Evolutionary conservation across 1,140 invertebrate genomes (phyloP), one percentile per base, ranked within the genome.

Genomic region (Liolophura sinensis): DNA sequence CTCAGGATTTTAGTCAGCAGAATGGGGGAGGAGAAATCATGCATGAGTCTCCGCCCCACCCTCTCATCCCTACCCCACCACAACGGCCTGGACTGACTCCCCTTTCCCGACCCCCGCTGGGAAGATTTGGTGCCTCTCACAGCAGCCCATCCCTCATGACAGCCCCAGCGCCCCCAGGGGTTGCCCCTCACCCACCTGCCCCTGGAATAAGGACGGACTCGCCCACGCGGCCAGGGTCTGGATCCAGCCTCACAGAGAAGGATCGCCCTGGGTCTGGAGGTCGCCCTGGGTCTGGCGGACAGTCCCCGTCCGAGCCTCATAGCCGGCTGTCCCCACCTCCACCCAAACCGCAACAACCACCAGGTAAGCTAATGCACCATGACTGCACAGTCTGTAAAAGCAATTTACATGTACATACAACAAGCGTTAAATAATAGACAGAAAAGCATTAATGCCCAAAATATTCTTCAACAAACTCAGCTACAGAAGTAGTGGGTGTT

Each of bases 341-440:
- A 25, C 75, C 73, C 27, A 68, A 65, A 4, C 61, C 61, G n/a
- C 69, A 27, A n/a, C 67, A 67, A 61, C 75, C 74, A 12, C 78
- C 78, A 70, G 76, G 78, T 76, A 56, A 31, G 61, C 40, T 11
- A 40, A 24, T 50, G 31, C 46, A 16, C 46, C 58, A 46, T 47
- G 31, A n/a, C 0, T 55, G 12, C 31, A 40, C 31, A 40, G 31
- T 40, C 31, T 40, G 3, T 40, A 40, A 40, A 40, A 40, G 31
- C 9, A 40, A 40, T n/a, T n/a, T n/a, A n/a, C n/a, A n/a, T n/a
- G n/a, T n/a, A n/a, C n/a, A n/a, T n/a, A n/a, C n/a, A n/a, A 40
- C 31, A 40, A 5, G 31, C 3, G 31, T 3, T 5, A 40, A 40
- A 40, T 40, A 40, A 40, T 9, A 40, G 31, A 40, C 3, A 40